Evolutionary conservation across 2,888 invertebrate genomes (phyloP), one percentile per base, ranked within the genome.

Genomic region (Callimorpha dominula): DNA sequence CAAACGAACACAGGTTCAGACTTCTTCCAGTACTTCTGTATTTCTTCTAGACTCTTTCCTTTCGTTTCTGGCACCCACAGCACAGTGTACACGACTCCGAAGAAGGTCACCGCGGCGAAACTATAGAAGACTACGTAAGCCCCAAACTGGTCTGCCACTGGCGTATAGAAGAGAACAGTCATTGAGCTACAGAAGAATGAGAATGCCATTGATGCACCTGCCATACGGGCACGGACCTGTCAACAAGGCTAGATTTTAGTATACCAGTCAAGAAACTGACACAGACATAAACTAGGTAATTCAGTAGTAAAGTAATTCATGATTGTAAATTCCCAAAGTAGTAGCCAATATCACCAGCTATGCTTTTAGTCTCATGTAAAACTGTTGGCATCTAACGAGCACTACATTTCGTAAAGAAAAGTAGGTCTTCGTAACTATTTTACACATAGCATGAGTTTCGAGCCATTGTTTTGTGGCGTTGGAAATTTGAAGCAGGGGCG

Each of bases 1-100:
- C 78, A 92, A 6, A 92, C 91, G 77, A 87, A 89, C 15, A 85
- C 88, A 4, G 92, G 91, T 57, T 87, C 87, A 50, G 80, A 82
- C 73, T 87, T 87, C 69, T 88, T 88, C 93, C 93, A 93, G 78
- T 87, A 89, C 65, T 80, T 84, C 46, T 90, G 88, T 68, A 96
- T 96, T 31, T 92, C 86, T 43, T 92, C 88, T 62, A 96, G 85
- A 50, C 88, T 91, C 81, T 93, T 94, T 2, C 95, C 95, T 73
- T 92, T 96, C 0, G 96, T 96, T 85, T 96, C 96, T 0, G 96
- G 96, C 2, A 96, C 93, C 81, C 89, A 92, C 0, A 94, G 77
- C 1, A 93, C 74, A 1, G 94, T 93, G 79, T 95, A 95, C 0
- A 95, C 7, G 0, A 91, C 90, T 0, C 95, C 93, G 11, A 89